Conservation (phyloP, 2,113 vertebrate species). For the Erpornis zantholeuca region DNA sequence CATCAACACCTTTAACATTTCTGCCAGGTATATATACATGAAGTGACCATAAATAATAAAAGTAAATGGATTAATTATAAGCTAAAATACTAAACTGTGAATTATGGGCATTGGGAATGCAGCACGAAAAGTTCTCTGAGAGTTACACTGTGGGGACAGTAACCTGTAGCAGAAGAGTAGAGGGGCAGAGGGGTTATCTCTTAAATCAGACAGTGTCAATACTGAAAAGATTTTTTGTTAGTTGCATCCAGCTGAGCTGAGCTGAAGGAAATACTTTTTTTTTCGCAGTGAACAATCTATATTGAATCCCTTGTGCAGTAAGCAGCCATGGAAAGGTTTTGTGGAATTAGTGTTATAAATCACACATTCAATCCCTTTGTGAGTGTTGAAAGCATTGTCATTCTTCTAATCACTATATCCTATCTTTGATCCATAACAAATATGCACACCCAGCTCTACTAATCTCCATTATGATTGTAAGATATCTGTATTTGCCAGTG, state of each 20-base stretch:
- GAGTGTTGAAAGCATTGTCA: constrained; percentile 2
- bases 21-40: background rate
- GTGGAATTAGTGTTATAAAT: constrained; percentile 31
- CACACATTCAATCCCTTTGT: background rate
- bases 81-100: background rate
- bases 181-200: background rate
- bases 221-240: background rate
- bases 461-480: background rate
- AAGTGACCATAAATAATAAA: background rate
- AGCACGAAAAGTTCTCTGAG: background rate
- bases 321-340: constrained; percentile 40
- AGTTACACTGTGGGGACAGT: background rate
- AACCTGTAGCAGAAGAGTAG: background rate
- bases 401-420: constrained; percentile 40
- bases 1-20: background rate
- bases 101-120: background rate
- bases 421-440: constrained; percentile 14
- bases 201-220: background rate
- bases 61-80: background rate
- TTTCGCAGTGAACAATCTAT: background rate
- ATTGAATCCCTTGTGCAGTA: constrained; percentile 14
- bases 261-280: background rate
- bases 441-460: background rate
- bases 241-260: background rate
- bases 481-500: background rate